These are phyloP conservation scores for Arizona elegans DNA, from an alignment of 2,113 vertebrate species.

Conservation along the genomic window DNA sequence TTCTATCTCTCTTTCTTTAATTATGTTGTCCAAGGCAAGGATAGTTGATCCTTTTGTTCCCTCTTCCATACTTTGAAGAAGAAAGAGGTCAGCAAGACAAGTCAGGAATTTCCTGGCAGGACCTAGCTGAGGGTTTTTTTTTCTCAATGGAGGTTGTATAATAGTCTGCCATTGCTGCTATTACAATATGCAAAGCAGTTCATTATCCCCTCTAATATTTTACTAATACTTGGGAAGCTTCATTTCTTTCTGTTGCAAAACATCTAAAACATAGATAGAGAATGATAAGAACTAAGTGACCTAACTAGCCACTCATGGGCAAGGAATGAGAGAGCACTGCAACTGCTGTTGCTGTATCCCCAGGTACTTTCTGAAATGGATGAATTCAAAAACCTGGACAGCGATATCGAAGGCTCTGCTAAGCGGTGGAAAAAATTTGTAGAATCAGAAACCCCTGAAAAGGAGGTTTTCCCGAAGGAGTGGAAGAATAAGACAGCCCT, in stretches of 20 bases:
- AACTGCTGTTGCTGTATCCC: not conserved
- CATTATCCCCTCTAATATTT: not conserved
- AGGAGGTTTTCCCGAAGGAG: slow-evolving; percentile 72
- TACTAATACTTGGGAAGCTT: not conserved
- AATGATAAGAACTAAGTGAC: not conserved
- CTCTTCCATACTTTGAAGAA: not conserved
- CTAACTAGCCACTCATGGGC: not conserved
- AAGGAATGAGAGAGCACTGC: not conserved
- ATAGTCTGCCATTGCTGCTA: not conserved
- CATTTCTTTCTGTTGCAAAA: not conserved
- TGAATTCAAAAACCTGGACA: slow-evolving; percentile 72
- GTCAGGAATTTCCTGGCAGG: not conserved
- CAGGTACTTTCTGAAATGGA: slow-evolving; percentile 75
- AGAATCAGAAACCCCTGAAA: slow-evolving; percentile 70
- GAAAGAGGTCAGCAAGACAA: not conserved
- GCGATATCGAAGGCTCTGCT: slow-evolving; percentile 69
- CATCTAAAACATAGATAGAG: not conserved
- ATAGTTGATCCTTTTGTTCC: not conserved
- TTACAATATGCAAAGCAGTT: not conserved
- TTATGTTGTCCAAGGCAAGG: not conserved
- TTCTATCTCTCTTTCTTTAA: not conserved
- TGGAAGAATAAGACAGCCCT: slow-evolving; percentile 73
- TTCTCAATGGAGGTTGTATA: not conserved
- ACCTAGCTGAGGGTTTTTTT: not conserved
- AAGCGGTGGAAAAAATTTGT: slow-evolving; percentile 76